Evolutionary conservation across 2,888 invertebrate genomes (phyloP).

Genomic region (Luffia ferchaultella): DNA sequence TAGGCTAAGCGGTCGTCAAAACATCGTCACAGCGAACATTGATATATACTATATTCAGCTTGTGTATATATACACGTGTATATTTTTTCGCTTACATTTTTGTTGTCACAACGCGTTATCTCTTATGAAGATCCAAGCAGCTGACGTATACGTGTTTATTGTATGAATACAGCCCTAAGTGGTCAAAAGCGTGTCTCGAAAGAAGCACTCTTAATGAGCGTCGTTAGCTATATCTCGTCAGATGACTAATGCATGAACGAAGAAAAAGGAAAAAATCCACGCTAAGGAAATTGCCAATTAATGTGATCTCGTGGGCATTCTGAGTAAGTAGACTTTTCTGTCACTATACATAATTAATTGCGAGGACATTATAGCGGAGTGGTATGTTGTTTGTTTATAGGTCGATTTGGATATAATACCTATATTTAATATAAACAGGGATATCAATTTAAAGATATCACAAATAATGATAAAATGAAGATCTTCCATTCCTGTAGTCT

Average conservation of each 20-base stretch:
- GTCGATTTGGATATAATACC: neutral
- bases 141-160: no score
- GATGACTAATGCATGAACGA: conserved; percentile 3
- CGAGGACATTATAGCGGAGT: neutral
- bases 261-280: neutral
- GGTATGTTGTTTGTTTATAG: neutral
- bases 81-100: no score
- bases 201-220: neutral
- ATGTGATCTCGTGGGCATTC: conserved; percentile 20
- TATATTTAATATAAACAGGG: neutral
- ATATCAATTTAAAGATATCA: neutral
- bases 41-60: no score
- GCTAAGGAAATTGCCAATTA: conserved; percentile 47
- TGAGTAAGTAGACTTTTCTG: neutral
- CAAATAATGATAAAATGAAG: neutral
- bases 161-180: neutral
- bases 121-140: no score
- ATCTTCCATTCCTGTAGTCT: neutral
- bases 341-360: neutral
- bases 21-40: no score
- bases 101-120: no score
- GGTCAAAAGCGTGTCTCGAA: neutral
- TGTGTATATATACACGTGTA: no score
- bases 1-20: no score
- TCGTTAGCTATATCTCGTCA: neutral